phyloP scores from a whole-genome alignment of 2,113 vertebrate genomes.

The Caranx ignobilis region DNA sequence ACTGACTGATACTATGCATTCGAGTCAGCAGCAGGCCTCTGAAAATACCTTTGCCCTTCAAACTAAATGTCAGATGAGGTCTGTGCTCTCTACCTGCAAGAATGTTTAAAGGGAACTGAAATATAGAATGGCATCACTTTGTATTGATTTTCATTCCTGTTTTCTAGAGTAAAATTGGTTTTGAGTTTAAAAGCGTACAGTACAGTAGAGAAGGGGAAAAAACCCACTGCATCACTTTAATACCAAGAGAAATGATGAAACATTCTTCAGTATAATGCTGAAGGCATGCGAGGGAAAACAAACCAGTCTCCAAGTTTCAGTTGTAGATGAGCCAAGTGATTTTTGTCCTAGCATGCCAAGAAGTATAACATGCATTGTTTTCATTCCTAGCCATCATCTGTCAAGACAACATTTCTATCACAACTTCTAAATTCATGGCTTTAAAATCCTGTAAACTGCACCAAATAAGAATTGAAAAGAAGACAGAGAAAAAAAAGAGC shows the following conservation, averaged over 20 bases:
- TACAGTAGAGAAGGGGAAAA: too few species aligned
- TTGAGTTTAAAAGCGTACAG: neutral
- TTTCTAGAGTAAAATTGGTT: neutral
- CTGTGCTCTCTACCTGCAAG: constrained; percentile 18
- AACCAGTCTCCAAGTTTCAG: neutral
- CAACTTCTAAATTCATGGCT: neutral
- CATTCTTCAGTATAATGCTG: neutral
- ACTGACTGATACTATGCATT: neutral
- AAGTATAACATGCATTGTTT: too few species aligned
- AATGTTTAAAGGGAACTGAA: constrained; percentile 1
- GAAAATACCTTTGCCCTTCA: neutral
- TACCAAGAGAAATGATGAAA: neutral
- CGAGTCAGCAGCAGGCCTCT: neutral
- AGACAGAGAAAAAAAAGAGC: neutral
- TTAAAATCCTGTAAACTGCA: neutral
- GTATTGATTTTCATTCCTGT: constrained; percentile 31
- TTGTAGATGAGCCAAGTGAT: neutral
- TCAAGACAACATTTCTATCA: neutral
- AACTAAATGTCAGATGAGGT: constrained; percentile 14
- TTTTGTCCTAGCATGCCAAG: too few species aligned
- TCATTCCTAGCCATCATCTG: too few species aligned
- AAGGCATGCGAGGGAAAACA: neutral
- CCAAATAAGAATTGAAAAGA: neutral
- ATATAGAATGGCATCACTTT: neutral
- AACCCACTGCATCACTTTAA: too few species aligned